Evolutionary conservation across 2,113 vertebrate genomes (phyloP).

Genomic region (Arenaria interpres): DNA sequence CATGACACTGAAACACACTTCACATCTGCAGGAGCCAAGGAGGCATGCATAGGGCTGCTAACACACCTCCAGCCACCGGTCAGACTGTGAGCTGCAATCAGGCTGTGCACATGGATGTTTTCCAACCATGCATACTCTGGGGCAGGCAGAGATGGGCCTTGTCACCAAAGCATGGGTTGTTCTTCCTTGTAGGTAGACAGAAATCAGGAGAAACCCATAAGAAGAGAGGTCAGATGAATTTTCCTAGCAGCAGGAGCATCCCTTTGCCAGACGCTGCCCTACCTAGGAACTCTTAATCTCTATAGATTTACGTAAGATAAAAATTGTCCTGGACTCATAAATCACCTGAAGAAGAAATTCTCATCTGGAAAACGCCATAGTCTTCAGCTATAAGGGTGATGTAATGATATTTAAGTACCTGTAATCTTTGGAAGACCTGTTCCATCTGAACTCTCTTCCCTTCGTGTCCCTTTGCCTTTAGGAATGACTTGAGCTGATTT

Average conservation of each 20-base stretch:
- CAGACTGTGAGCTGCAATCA: rapidly evolving
- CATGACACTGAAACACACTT: neutral
- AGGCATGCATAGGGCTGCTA: neutral
- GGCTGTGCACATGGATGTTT: neutral
- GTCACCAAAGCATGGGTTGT: neutral
- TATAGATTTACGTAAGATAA: neutral
- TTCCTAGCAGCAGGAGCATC: neutral
- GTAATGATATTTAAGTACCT: neutral
- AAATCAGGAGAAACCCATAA: neutral
- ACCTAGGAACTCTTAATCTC: neutral
- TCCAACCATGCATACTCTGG: neutral
- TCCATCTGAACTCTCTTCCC: neutral
- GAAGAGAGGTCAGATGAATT: neutral
- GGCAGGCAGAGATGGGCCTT: neutral
- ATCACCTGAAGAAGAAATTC: neutral
- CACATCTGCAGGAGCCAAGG: neutral
- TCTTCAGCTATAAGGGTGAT: neutral
- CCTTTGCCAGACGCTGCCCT: neutral
- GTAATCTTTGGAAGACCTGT: neutral
- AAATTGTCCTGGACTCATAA: neutral
- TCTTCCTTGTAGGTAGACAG: neutral
- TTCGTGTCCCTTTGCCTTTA: neutral
- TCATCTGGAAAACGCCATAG: neutral
- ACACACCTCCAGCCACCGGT: neutral
- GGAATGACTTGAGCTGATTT: neutral